A percentile compares a stretch with the other conserved stretches of the same genome.
These are phyloP conservation scores for Dryobotodes eremita DNA, from an alignment of 2,888 invertebrate species.

Conservation along the genomic window DNA sequence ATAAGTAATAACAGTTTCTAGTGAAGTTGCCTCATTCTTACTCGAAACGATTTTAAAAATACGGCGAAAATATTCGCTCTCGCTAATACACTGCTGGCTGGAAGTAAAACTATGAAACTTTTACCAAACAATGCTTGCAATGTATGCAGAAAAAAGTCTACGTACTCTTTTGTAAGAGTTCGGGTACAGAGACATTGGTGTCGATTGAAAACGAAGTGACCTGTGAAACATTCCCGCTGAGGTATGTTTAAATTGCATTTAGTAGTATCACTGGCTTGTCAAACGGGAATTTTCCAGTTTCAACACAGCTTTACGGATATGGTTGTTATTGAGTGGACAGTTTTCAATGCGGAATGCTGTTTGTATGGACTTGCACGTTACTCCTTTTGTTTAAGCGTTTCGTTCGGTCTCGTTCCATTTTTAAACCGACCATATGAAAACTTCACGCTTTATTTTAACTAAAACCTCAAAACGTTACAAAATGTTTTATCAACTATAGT, in stretches of 20 bases:
- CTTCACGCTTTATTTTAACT: background rate
- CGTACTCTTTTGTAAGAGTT: background rate
- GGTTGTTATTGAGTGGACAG: slow-evolving; percentile 39
- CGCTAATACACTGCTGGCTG: slow-evolving; percentile 26
- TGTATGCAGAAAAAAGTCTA: slow-evolving; percentile 1
- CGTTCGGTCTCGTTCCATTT: slow-evolving; percentile 39
- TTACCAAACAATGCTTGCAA: background rate
- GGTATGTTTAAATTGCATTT: slow-evolving; percentile 48
- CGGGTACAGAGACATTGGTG: slow-evolving; percentile 25
- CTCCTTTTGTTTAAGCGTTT: slow-evolving; percentile 43
- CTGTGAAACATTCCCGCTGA: slow-evolving; percentile 53
- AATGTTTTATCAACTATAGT: background rate
- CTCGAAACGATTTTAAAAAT: background rate
- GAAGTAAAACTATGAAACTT: background rate
- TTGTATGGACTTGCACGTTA: slow-evolving; percentile 18
- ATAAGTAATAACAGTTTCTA: slow-evolving; percentile 55
- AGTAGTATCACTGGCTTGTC: slow-evolving; percentile 29
- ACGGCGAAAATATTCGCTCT: background rate
- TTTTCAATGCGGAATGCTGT: slow-evolving; percentile 30
- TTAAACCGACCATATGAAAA: slow-evolving; percentile 29
- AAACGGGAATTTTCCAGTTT: slow-evolving; percentile 38
- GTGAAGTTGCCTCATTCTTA: slow-evolving; percentile 4
- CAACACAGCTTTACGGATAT: slow-evolving; percentile 29
- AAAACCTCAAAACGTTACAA: no score
- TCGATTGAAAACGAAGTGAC: slow-evolving; percentile 58